A percentile compares a stretch with the other conserved stretches of the same genome.
These are phyloP conservation scores for Axis porcinus DNA, from an alignment of 2,113 vertebrate species.

Conservation along the genomic window DNA sequence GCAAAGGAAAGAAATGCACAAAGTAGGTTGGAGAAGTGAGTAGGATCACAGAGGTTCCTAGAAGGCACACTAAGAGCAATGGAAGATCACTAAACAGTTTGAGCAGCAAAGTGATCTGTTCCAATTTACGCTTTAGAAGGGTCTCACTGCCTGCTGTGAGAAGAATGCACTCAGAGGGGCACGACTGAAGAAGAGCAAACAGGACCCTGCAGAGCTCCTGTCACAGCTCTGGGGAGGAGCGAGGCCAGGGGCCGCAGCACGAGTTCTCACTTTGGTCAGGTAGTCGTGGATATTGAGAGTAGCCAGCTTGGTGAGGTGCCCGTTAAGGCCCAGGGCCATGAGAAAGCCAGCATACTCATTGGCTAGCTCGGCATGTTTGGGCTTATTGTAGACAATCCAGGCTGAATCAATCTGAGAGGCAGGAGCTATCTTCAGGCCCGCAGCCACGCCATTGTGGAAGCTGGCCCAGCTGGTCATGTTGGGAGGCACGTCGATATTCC, in stretches of 20 bases:
- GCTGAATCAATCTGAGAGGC: conserved; percentile 97
- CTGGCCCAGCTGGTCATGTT: conserved; percentile 99
- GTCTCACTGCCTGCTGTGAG: neutral
- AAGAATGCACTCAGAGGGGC: neutral
- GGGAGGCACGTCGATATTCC: conserved; percentile 96
- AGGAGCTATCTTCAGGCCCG: conserved; percentile 94
- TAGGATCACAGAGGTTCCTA: neutral
- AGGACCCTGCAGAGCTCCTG: neutral
- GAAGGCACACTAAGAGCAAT: neutral
- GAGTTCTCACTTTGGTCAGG: conserved; percentile 90
- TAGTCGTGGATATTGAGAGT: conserved; percentile 98
- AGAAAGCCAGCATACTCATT: conserved; percentile 98
- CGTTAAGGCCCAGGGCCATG: conserved; percentile 96
- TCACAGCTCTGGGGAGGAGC: neutral
- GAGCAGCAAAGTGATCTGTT: neutral
- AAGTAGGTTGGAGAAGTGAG: neutral
- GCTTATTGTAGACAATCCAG: conserved; percentile 99
- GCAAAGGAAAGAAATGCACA: neutral
- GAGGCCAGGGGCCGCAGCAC: neutral
- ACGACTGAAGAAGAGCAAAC: neutral
- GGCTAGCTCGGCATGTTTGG: conserved; percentile 93
- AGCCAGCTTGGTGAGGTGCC: conserved; percentile 96
- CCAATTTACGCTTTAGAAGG: neutral
- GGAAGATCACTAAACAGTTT: neutral
- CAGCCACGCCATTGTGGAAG: conserved; percentile 97